These are phyloP conservation scores for Volucella inanis DNA, from an alignment of 2,888 invertebrate species.

Conservation along the genomic window DNA sequence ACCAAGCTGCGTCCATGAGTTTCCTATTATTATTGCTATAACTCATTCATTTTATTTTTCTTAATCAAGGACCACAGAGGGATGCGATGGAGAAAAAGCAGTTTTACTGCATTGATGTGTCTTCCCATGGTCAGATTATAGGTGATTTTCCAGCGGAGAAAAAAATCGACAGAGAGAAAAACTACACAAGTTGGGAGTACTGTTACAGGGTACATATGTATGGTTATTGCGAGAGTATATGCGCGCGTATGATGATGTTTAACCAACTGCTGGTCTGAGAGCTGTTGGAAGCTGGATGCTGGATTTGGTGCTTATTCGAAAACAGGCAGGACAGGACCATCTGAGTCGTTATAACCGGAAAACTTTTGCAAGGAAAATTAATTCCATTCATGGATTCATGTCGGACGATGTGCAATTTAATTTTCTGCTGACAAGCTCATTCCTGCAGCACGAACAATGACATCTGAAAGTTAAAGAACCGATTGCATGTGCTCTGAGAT, in stretches of 20 bases:
- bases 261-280: too few relatives aligned
- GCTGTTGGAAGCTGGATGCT: slow-evolving; percentile 8
- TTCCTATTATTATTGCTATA: slow-evolving; percentile 2
- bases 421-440: slow-evolving; percentile 33
- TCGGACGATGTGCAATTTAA: slow-evolving; percentile 37
- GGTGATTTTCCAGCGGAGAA: slow-evolving; percentile 15
- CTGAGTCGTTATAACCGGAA: slow-evolving; percentile 39
- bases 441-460: not conserved
- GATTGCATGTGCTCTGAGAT: not conserved
- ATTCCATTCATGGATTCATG: slow-evolving; percentile 33
- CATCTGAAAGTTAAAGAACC: not conserved
- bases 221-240: not conserved
- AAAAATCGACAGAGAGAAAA: not conserved
- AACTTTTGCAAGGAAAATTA: slow-evolving; percentile 34
- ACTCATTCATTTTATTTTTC: not conserved
- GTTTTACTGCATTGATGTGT: slow-evolving; percentile 25
- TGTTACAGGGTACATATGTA: not conserved
- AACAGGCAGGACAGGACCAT: slow-evolving; percentile 27
- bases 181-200: not conserved
- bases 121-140: slow-evolving; percentile 24
- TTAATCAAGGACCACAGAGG: slow-evolving; percentile 39
- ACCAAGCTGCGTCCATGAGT: slow-evolving; percentile 21
- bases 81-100: slow-evolving; percentile 19
- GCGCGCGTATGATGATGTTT: slow-evolving; percentile 2
- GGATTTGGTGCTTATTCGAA: slow-evolving; percentile 27